phyloP scores from a whole-genome alignment of 2,113 vertebrate species.

The Hydropotes inermis region DNA sequence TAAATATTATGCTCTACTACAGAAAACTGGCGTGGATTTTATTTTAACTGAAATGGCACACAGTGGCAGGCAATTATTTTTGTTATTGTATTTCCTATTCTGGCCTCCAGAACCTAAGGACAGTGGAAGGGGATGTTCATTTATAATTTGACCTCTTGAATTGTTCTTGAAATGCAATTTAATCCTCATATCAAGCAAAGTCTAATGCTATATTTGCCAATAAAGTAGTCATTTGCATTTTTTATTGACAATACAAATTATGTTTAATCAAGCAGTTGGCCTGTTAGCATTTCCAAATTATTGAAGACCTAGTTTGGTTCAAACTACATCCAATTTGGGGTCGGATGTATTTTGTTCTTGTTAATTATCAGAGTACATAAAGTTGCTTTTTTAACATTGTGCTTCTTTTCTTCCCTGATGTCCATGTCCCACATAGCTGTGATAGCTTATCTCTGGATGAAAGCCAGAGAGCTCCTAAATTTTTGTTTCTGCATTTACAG shows the following conservation, averaged over 20 bases:
- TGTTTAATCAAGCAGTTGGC: conserved; percentile 62
- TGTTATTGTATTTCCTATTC: conserved; percentile 67
- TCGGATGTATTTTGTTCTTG: conserved; percentile 54
- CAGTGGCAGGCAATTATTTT: conserved; percentile 73
- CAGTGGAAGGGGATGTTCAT: conserved; percentile 59
- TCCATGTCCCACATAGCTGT: neutral
- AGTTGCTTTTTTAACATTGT: conserved; percentile 8
- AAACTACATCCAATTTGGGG: conserved; percentile 45
- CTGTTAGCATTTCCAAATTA: conserved; percentile 45
- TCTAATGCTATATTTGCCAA: conserved; percentile 41
- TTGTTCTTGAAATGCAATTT: conserved; percentile 66
- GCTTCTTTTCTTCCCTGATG: fast-evolving
- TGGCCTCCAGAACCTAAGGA: conserved; percentile 63
- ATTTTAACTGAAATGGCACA: conserved; percentile 67
- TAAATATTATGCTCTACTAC: conserved; percentile 63
- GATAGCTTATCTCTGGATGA: neutral
- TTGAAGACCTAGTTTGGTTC: conserved; percentile 54
- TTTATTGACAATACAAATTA: conserved; percentile 69
- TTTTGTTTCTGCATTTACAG: neutral
- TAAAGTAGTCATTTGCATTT: conserved; percentile 62
- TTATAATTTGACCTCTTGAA: conserved; percentile 58
- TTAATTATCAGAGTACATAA: conserved; percentile 52
- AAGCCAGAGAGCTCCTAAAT: neutral
- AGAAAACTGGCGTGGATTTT: conserved; percentile 61
- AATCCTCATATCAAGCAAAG: conserved; percentile 60